Conservation (phyloP, 53 echinoderm and acorn worm species). For the Holothuria leucospilota region DNA sequence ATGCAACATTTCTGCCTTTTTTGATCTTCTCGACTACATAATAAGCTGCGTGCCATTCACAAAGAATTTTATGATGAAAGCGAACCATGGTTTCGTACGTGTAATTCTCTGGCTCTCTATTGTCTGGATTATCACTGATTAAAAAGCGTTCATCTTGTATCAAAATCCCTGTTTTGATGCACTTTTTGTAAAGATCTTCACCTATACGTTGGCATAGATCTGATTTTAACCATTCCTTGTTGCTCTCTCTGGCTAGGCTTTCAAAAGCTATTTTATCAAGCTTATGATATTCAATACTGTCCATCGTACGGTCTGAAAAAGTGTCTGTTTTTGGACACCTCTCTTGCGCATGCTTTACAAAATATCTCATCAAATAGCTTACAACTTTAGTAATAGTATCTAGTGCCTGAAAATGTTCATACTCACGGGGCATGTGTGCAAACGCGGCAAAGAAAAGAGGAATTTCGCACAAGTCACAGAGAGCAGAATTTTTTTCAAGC, state of each 20-base stretch:
- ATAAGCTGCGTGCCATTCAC: constrained; percentile 18
- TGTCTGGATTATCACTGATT: background rate
- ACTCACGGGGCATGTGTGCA: background rate
- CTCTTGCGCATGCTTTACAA: background rate
- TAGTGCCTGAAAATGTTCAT: background rate
- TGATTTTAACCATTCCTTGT: background rate
- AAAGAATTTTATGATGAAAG: background rate
- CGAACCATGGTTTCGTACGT: background rate
- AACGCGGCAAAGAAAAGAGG: constrained; percentile 3
- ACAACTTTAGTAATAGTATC: background rate
- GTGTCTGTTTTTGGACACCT: background rate
- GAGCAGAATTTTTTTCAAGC: background rate
- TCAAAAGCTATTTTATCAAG: constrained; percentile 10
- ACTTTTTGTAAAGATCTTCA: background rate
- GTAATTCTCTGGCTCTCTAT: background rate
- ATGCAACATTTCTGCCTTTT: background rate
- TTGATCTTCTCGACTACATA: background rate
- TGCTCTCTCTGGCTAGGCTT: background rate
- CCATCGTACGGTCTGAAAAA: no score
- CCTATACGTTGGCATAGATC: background rate
- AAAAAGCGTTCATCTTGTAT: background rate
- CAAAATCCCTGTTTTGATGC: background rate
- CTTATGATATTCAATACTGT: background rate
- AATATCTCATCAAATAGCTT: background rate
- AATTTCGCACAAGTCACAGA: background rate